Evolutionary conservation across 2,113 vertebrate genomes (phyloP).

Genomic region (Butorides virescens): DNA sequence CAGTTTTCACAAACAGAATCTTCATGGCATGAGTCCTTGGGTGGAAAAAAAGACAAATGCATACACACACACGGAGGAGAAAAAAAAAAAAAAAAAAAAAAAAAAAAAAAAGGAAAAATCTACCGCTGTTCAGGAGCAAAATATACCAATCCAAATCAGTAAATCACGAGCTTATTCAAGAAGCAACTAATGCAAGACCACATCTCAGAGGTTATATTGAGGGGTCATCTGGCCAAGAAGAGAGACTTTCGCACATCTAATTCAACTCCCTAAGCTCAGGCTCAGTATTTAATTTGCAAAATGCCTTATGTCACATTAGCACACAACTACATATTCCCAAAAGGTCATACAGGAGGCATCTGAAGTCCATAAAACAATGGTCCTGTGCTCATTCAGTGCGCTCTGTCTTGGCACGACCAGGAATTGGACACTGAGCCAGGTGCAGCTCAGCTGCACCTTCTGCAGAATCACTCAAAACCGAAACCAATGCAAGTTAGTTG

Average conservation of each 20-base stretch:
- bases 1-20: neutral
- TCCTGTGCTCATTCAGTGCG: neutral
- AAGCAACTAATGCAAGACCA: neutral
- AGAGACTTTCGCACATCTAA: neutral
- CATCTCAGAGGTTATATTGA: neutral
- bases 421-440: neutral
- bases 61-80: too few relatives aligned
- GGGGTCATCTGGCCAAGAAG: neutral
- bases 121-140: neutral
- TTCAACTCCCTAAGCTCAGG: neutral
- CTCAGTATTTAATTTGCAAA: neutral
- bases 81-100: too few relatives aligned
- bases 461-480: neutral
- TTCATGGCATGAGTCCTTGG: neutral
- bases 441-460: neutral
- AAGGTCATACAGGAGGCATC: neutral
- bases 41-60: neutral
- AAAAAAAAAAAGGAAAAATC: too few relatives aligned
- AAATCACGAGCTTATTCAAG: neutral
- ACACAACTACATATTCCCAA: neutral
- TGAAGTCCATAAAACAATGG: neutral
- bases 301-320: neutral
- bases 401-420: neutral
- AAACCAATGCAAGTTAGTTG: neutral
- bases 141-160: neutral